phyloP scores from a whole-genome alignment of 2,888 invertebrate species.

The Drosophila suboccidentalis region DNA sequence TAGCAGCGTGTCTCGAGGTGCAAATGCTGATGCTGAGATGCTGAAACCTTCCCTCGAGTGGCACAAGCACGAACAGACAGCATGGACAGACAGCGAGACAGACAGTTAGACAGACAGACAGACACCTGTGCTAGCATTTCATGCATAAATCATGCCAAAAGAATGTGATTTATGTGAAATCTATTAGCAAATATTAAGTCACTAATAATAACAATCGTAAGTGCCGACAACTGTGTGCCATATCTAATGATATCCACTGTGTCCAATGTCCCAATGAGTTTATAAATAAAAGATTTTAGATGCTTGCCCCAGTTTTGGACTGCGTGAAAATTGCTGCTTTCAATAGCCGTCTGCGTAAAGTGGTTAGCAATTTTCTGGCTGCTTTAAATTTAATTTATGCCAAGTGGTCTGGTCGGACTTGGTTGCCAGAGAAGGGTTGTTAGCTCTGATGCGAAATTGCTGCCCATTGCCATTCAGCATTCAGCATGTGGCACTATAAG shows the following conservation, averaged over 20 bases:
- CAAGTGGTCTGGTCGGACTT: constrained; percentile 16
- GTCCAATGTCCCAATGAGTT: constrained; percentile 33
- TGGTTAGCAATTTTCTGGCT: constrained; percentile 50
- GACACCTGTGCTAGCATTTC: constrained; percentile 52
- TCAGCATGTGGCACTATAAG: constrained; percentile 25
- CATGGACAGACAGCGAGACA: constrained; percentile 34
- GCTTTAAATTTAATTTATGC: constrained; percentile 23
- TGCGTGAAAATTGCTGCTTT: constrained; percentile 58
- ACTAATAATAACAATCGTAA: constrained; percentile 65
- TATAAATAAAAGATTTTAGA: constrained; percentile 71
- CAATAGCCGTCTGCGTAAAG: constrained; percentile 28
- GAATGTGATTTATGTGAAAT: constrained; percentile 71
- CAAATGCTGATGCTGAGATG: constrained; percentile 5
- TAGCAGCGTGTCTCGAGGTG: constrained; percentile 22
- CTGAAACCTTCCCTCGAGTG: constrained; percentile 34
- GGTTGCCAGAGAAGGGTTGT: constrained; percentile 54
- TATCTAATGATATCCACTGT: constrained; percentile 25
- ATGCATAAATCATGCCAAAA: constrained; percentile 71
- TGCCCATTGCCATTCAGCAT: constrained; percentile 42
- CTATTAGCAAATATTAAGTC: constrained; percentile 74
- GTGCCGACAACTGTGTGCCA: constrained; percentile 19
- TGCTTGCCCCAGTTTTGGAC: constrained; percentile 57
- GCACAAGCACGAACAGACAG: constrained; percentile 9
- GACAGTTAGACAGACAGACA: constrained; percentile 25
- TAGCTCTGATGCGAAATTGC: constrained; percentile 53